These are phyloP conservation scores for Uromys caudimaculatus DNA, from an alignment of 2,797 vertebrate species.

Conservation along the genomic window DNA sequence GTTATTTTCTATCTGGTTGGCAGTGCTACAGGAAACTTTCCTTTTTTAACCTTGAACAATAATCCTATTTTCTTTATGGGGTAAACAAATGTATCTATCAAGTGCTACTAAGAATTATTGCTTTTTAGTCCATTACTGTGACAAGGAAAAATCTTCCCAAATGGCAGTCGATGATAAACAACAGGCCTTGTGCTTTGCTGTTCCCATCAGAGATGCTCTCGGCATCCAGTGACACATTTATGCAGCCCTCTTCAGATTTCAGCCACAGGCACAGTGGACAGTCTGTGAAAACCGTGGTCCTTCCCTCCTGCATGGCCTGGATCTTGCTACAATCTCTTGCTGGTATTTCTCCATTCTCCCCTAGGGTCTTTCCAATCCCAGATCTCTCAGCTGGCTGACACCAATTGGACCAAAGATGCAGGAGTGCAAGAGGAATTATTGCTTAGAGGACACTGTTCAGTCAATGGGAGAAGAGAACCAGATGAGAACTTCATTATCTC, in stretches of 20 bases:
- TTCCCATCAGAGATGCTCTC: neutral
- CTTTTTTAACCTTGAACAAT: neutral
- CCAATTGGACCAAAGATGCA: neutral
- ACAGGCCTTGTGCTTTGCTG: neutral
- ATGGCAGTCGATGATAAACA: neutral
- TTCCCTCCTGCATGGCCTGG: neutral
- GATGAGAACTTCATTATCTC: neutral
- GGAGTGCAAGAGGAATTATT: neutral
- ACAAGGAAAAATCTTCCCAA: neutral
- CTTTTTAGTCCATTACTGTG: neutral
- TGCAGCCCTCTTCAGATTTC: neutral
- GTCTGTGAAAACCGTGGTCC: neutral
- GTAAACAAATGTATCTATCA: neutral
- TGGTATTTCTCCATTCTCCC: neutral
- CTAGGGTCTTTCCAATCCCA: neutral
- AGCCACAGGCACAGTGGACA: neutral
- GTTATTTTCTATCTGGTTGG: neutral
- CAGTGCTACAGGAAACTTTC: neutral
- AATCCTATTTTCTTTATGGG: neutral
- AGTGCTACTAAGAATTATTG: neutral
- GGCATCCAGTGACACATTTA: neutral
- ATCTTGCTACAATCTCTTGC: neutral
- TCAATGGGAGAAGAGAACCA: neutral
- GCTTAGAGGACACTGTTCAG: neutral
- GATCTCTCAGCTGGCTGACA: neutral